Conservation (phyloP, 2,113 vertebrate species). For the Perca flavescens region DNA sequence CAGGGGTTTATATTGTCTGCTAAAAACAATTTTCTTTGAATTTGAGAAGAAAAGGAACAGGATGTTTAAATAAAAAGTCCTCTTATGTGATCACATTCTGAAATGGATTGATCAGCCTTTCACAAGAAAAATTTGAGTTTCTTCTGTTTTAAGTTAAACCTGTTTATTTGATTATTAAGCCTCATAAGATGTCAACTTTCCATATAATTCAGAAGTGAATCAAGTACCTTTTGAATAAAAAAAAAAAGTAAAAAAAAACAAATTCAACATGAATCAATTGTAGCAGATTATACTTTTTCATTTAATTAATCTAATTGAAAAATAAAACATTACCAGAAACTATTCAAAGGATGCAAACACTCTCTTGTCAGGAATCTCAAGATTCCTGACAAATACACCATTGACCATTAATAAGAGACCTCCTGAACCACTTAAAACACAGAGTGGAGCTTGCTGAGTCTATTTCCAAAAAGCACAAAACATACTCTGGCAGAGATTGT, state of each 20-base stretch:
- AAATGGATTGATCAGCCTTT: slow-evolving; percentile 25
- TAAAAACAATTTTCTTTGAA: slow-evolving; percentile 43
- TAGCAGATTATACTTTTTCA: not conserved
- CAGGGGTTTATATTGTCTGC: slow-evolving; percentile 34
- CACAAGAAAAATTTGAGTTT: not conserved
- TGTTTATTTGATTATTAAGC: slow-evolving; percentile 3
- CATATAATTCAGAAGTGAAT: not conserved
- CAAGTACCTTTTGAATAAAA: not conserved
- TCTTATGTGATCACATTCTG: slow-evolving; percentile 27
- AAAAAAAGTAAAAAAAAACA: not conserved
- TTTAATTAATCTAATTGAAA: not conserved
- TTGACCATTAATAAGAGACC: not conserved
- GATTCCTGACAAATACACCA: not conserved
- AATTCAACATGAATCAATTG: not conserved
- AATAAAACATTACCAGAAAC: not conserved
- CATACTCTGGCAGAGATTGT: slow-evolving; percentile 16
- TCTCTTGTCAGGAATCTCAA: too few species aligned
- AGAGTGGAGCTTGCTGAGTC: not conserved
- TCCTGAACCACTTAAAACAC: not conserved
- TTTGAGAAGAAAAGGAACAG: slow-evolving; percentile 22
- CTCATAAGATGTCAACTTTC: not conserved
- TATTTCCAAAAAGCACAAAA: slow-evolving; percentile 2
- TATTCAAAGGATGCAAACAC: not conserved
- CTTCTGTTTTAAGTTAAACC: not conserved
- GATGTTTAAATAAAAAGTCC: slow-evolving; percentile 51